Conservation (phyloP, 1,140 invertebrate genomes). For the Idris sp. region DNA sequence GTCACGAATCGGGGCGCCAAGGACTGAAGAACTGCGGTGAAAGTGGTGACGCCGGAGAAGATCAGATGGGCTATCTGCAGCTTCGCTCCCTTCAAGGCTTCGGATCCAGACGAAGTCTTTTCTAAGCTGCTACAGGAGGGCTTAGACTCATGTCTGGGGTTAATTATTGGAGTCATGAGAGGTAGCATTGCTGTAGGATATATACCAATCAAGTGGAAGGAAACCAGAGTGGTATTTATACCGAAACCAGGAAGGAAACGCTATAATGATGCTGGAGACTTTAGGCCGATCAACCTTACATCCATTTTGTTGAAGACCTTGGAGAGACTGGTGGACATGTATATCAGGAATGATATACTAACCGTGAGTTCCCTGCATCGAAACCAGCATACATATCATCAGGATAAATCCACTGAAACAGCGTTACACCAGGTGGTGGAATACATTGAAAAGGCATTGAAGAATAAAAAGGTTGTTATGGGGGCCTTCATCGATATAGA, state of each 20-base stretch:
- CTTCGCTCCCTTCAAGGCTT: slow-evolving; percentile 5
- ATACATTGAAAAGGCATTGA: too few species aligned
- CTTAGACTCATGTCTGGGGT: neutral
- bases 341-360: slow-evolving; percentile 22
- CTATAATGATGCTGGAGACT: slow-evolving; percentile 28
- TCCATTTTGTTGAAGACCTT: slow-evolving; percentile 61
- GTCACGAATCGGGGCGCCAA: neutral
- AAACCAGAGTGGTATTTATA: slow-evolving; percentile 54
- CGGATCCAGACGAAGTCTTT: slow-evolving; percentile 50
- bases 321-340: slow-evolving; percentile 47
- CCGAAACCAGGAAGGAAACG: slow-evolving; percentile 34
- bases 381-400: too few species aligned
- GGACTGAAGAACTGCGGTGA: neutral
- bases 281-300: slow-evolving; percentile 61
- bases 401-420: too few species aligned
- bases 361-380: neutral
- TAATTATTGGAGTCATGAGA: slow-evolving; percentile 13
- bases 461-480: too few species aligned
- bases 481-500: too few species aligned
- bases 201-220: slow-evolving; percentile 14
- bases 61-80: neutral
- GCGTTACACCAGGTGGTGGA: too few species aligned
- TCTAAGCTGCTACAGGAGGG: slow-evolving; percentile 40
- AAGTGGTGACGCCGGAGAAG: slow-evolving; percentile 1
- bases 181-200: slow-evolving; percentile 14